A percentile compares a stretch with the other conserved stretches of the same genome.
phyloP scores from a whole-genome alignment of 2,113 vertebrate species.

The Triplophysa tibetana region DNA sequence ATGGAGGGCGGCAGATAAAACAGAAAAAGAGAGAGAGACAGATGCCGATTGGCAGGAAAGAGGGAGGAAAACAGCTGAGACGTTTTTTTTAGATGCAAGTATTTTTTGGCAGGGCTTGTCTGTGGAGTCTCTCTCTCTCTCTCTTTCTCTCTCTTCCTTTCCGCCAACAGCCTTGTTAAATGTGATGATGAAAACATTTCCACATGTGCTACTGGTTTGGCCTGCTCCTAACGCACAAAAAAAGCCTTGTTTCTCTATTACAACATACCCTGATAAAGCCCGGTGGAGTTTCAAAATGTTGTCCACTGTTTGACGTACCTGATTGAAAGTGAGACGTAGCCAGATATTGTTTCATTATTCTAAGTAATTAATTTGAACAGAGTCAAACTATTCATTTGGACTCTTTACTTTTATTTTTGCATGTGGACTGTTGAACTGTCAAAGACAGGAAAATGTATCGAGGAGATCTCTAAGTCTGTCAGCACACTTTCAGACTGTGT shows the following conservation, averaged over 20 bases:
- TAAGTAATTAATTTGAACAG: not conserved
- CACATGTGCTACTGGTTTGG: slow-evolving; percentile 57
- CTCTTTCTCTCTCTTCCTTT: not conserved
- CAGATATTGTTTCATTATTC: slow-evolving; percentile 1
- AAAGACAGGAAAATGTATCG: slow-evolving; percentile 16
- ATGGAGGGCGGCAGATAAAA: slow-evolving; percentile 20
- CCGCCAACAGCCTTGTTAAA: slow-evolving; percentile 50
- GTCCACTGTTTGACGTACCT: not conserved
- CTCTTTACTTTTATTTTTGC: not conserved
- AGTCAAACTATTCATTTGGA: not conserved
- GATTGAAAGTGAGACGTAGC: not conserved
- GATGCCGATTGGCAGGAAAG: slow-evolving; percentile 41
- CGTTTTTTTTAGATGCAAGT: slow-evolving; percentile 17
- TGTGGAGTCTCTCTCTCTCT: not conserved
- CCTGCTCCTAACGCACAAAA: slow-evolving; percentile 9
- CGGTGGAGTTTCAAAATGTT: not conserved
- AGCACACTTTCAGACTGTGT: slow-evolving; percentile 10
- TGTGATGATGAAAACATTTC: slow-evolving; percentile 54
- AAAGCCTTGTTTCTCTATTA: not conserved
- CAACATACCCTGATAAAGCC: slow-evolving; percentile 10
- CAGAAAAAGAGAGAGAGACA: slow-evolving; percentile 12
- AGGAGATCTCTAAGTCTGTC: not conserved
- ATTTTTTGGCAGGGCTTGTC: slow-evolving; percentile 43
- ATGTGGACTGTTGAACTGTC: not conserved
- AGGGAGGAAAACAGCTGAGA: slow-evolving; percentile 55